These are phyloP conservation scores for Cydia amplana DNA, from an alignment of 1,140 invertebrate species.

Conservation along the genomic window DNA sequence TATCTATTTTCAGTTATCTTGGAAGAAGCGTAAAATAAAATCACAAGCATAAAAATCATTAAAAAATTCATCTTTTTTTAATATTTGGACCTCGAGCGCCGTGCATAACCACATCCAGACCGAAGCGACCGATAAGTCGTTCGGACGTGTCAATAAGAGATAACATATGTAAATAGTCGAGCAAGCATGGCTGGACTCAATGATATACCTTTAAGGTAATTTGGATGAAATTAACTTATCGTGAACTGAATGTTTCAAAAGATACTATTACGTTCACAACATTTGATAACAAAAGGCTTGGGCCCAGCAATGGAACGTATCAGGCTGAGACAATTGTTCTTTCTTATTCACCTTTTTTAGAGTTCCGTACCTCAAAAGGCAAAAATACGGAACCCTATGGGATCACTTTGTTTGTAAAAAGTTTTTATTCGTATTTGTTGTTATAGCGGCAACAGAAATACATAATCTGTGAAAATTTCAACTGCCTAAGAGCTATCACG, in stretches of 20 bases:
- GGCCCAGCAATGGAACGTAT: no score
- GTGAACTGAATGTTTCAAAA: neutral
- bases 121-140: constrained; percentile 68
- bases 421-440: no score
- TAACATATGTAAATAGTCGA: constrained; percentile 67
- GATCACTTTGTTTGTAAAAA: no score
- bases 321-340: no score
- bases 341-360: no score
- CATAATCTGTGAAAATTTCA: no score
- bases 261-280: neutral
- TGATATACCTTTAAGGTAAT: constrained; percentile 48
- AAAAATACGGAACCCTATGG: no score
- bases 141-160: constrained; percentile 73
- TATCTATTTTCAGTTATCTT: neutral
- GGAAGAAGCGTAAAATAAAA: neutral
- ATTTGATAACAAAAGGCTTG: neutral
- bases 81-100: neutral
- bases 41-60: neutral
- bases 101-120: constrained; percentile 53
- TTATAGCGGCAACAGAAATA: no score
- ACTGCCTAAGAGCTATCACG: no score
- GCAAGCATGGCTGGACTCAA: constrained; percentile 57
- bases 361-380: no score
- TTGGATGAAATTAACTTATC: constrained; percentile 10
- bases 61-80: neutral